Evolutionary conservation across 2,888 invertebrate species (phyloP).

Genomic region (Calameuta filiformis): DNA sequence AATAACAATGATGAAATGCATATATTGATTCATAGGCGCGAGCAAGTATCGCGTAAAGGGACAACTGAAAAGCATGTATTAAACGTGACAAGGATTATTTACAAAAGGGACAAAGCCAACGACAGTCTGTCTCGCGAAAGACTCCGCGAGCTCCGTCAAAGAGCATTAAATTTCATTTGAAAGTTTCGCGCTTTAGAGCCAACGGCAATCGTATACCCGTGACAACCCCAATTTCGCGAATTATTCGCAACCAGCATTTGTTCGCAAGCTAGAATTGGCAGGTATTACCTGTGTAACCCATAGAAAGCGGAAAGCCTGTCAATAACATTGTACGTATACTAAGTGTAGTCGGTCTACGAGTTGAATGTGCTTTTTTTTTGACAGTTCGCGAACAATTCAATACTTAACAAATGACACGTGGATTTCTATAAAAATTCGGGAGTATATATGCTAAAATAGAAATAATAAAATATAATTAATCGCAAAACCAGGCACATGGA

Average conservation of each 20-base stretch:
- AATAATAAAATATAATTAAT: too few species aligned
- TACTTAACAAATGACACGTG: too few species aligned
- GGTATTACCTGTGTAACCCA: neutral
- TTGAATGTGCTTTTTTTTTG: too few species aligned
- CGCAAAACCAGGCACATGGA: too few species aligned
- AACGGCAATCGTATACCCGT: neutral
- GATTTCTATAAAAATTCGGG: too few species aligned
- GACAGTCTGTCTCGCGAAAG: constrained; percentile 5
- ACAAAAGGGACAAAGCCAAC: neutral
- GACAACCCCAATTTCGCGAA: neutral
- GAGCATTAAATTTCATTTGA: constrained; percentile 20
- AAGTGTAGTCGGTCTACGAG: too few species aligned
- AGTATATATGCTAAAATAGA: too few species aligned
- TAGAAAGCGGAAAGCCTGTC: neutral
- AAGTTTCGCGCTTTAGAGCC: constrained; percentile 10
- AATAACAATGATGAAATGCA: neutral
- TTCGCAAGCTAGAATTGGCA: neutral
- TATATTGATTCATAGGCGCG: neutral
- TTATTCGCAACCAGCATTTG: neutral
- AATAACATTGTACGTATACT: neutral
- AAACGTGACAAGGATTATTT: constrained; percentile 29
- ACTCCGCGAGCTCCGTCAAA: constrained; percentile 7
- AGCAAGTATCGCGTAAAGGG: constrained; percentile 6
- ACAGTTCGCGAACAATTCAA: too few species aligned
- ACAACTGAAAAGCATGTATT: constrained; percentile 49